Evolutionary conservation across 2,113 vertebrate species (phyloP).

Genomic region (Puntigrus tetrazona): DNA sequence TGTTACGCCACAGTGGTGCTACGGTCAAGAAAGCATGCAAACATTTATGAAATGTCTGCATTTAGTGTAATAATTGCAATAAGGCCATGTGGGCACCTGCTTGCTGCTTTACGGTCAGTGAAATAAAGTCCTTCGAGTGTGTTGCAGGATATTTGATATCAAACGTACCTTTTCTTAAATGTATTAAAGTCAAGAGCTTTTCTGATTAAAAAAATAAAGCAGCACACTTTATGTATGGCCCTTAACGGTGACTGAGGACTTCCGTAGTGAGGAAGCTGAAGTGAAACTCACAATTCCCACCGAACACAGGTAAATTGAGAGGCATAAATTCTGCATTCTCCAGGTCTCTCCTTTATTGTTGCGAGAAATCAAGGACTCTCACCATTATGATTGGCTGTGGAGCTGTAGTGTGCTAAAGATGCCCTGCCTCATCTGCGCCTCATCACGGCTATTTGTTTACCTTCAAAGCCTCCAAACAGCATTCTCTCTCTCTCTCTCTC

Average conservation of each 20-base stretch:
- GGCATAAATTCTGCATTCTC: slow-evolving; percentile 63
- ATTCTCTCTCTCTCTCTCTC: slow-evolving; percentile 51
- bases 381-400: slow-evolving; percentile 48
- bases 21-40: background rate
- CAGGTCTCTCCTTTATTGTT: slow-evolving; percentile 62
- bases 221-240: background rate
- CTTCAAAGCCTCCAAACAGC: slow-evolving; percentile 63
- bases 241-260: slow-evolving; percentile 15
- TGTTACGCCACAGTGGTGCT: background rate
- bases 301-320: slow-evolving; percentile 23
- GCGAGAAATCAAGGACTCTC: slow-evolving; percentile 70
- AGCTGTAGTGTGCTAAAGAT: slow-evolving; percentile 62
- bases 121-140: background rate
- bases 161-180: slow-evolving; percentile 2
- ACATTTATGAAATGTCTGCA: background rate
- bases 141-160: background rate
- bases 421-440: slow-evolving; percentile 63
- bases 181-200: slow-evolving; percentile 30
- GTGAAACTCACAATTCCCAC: slow-evolving; percentile 16
- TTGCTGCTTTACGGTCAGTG: background rate
- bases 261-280: slow-evolving; percentile 2
- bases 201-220: background rate
- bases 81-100: background rate
- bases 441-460: slow-evolving; percentile 67
- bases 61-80: too few relatives aligned